Evolutionary conservation across 2,797 vertebrate genomes (phyloP).

Genomic region (Micromesistius poutassou): DNA sequence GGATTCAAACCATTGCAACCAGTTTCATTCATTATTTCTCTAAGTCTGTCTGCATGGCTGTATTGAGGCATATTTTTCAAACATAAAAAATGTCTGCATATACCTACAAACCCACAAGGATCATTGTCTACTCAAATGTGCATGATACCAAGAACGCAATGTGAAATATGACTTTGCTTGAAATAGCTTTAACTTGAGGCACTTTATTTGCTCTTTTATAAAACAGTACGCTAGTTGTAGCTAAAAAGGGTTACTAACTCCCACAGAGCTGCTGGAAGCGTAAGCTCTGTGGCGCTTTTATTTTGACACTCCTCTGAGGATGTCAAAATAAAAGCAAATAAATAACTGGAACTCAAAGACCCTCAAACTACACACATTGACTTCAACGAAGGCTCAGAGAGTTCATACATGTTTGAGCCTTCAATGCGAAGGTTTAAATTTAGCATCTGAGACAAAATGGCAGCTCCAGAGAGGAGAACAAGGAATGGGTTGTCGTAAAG

Average conservation of each 20-base stretch:
- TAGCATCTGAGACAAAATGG: background rate
- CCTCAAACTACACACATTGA: background rate
- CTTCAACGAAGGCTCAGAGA: background rate
- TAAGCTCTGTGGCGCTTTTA: too few relatives aligned
- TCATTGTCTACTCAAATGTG: background rate
- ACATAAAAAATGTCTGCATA: too few relatives aligned
- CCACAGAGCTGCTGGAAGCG: too few relatives aligned
- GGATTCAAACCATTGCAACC: background rate
- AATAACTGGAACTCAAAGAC: constrained; percentile 21
- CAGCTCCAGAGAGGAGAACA: background rate
- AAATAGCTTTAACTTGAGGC: background rate
- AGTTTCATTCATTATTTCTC: background rate
- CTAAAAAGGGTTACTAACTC: too few relatives aligned
- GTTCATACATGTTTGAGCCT: background rate
- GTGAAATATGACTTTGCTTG: background rate
- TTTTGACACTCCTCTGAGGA: constrained; percentile 40
- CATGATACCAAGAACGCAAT: background rate
- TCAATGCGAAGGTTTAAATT: background rate
- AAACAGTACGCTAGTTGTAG: background rate
- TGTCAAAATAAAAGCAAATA: background rate
- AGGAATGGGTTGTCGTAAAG: background rate
- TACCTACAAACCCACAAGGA: too few relatives aligned
- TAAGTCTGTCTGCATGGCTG: background rate
- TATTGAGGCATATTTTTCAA: background rate
- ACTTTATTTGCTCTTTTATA: background rate